A percentile compares a stretch with the other conserved stretches of the same genome.
phyloP scores from a whole-genome alignment of 2,113 vertebrate species.

The Lepisosteus oculatus region DNA sequence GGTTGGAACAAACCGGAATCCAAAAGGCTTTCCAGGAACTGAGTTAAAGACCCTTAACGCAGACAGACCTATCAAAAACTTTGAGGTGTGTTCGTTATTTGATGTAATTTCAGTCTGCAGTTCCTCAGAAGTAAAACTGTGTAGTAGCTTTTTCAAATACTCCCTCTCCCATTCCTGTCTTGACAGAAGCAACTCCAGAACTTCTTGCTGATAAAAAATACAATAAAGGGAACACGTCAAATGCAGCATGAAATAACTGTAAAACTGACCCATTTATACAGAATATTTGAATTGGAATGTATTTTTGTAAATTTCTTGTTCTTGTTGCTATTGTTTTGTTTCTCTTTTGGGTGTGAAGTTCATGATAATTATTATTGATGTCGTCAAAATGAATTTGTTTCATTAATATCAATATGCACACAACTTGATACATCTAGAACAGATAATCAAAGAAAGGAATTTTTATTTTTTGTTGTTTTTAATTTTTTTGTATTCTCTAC shows the following conservation, averaged over 20 bases:
- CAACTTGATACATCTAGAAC: too few species aligned
- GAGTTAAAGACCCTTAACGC: not conserved
- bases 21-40: not conserved
- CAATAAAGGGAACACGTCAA: slow-evolving; percentile 8
- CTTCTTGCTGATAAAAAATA: slow-evolving; percentile 37
- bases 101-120: slow-evolving; percentile 28
- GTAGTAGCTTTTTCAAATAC: slow-evolving; percentile 48
- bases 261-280: not conserved
- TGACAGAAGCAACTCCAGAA: slow-evolving; percentile 55
- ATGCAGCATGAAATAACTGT: not conserved
- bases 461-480: too few species aligned
- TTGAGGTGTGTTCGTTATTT: slow-evolving; percentile 30
- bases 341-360: too few species aligned
- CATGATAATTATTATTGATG: too few species aligned
- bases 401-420: too few species aligned
- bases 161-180: slow-evolving; percentile 61
- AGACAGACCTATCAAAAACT: not conserved
- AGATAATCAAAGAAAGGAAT: too few species aligned
- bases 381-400: too few species aligned
- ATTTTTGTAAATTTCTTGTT: not conserved
- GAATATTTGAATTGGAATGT: not conserved
- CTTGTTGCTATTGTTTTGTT: not conserved
- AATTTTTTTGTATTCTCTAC: too few species aligned
- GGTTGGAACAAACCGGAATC: not conserved
- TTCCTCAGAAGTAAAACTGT: slow-evolving; percentile 45